phyloP scores from a whole-genome alignment of 2,888 invertebrate genomes.

The Agrochola lychnidis region DNA sequence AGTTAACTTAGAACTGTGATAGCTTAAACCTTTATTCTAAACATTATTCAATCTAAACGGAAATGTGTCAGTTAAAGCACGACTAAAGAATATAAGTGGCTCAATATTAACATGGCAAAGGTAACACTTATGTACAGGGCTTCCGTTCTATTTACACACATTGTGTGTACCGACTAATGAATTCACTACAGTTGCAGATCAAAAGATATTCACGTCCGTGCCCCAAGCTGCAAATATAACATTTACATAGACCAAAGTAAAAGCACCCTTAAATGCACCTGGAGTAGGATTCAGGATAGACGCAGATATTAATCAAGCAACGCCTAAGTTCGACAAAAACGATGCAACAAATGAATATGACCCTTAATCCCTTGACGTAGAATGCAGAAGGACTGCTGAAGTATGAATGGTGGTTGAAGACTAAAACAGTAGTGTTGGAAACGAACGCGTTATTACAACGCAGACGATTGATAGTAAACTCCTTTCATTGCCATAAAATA shows the following conservation, averaged over 20 bases:
- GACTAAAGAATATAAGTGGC: conserved; percentile 64
- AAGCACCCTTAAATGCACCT: conserved; percentile 62
- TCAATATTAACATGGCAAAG: conserved; percentile 71
- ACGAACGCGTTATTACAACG: conserved; percentile 73
- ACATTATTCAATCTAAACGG: conserved; percentile 55
- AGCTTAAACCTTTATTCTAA: conserved; percentile 38
- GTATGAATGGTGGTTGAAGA: conserved; percentile 1
- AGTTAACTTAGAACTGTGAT: conserved; percentile 31
- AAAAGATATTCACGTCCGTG: conserved; percentile 86
- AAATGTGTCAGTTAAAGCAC: conserved; percentile 63
- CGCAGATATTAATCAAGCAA: conserved; percentile 40
- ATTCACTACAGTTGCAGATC: conserved; percentile 86
- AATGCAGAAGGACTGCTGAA: conserved; percentile 30
- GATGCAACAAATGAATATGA: conserved; percentile 27
- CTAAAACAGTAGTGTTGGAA: conserved; percentile 55
- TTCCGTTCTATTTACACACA: conserved; percentile 89
- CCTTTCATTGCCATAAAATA: conserved; percentile 60
- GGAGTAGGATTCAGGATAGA: conserved; percentile 55
- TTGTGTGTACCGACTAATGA: conserved; percentile 82
- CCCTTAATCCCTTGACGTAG: conserved; percentile 40
- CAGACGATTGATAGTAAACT: conserved; percentile 76
- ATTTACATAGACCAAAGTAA: conserved; percentile 52
- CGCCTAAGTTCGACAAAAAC: conserved; percentile 16
- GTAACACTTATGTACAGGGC: conserved; percentile 81
- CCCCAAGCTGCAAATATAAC: conserved; percentile 61